Base-by-base conservation (phyloP, 2,888 invertebrate species). In the Amiota communis region DNA sequence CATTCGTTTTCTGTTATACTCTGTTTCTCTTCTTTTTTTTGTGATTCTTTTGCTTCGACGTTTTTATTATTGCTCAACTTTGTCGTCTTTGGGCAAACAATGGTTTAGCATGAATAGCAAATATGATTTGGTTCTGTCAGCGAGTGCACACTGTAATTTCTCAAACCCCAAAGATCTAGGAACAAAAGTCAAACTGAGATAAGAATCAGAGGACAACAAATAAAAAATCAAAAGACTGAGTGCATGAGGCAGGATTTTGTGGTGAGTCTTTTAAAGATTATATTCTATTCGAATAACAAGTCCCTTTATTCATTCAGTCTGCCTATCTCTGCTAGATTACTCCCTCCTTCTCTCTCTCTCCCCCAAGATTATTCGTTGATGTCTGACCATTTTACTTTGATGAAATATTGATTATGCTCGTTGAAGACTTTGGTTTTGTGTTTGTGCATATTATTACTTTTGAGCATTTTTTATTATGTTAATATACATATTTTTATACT, bases 91-190 rank as follows among this genome's bases (percentile, higher is more conserved):
- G 23, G 23, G 63, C 63, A 61, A 49, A 71, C 71, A 51, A 77
- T 74, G 83, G 83, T 83, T 82, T 80, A 79, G 80, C 83, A 82
- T 82, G 82, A 82, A 82, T 82, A 83, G 82, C 78, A 80, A 82
- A 82, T 85, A 82, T 76, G 72, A 65, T 77, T 77, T 74, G 74
- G 72, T 36, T 36, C 36, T 36, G 36, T 36, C 36, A 36, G 36
- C 36, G 2, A 36, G 36, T 36, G 36, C 36, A 36, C 36, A 6
- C 36, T 36, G 2, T 36, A 36, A 36, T 36, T 6, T 36, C 36
- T 36, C 36, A 36, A 6, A 36, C 36, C 36, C 36, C 2, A 73
- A 20, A 36, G 51, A 15, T 47, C 72, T 68, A 65, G 70, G 71
- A 75, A 76, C 72, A 70, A 51, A 68, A 68, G 15, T 46, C 36